These are phyloP conservation scores for Mythimna loreyi DNA, from an alignment of 2,888 invertebrate species.

Conservation along the genomic window DNA sequence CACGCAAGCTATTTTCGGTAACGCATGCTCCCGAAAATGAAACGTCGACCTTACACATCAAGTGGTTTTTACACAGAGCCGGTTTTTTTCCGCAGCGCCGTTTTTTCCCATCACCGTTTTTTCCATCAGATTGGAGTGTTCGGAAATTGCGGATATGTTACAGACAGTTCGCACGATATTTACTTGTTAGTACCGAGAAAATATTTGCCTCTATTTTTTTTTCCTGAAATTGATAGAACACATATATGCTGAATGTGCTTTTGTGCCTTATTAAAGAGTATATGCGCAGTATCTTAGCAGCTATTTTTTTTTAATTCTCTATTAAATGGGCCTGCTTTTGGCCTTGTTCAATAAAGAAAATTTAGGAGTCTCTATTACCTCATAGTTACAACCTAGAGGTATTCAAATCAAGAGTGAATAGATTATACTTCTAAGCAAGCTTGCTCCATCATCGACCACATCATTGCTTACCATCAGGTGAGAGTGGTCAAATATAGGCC, in stretches of 20 bases:
- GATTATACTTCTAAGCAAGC: not conserved
- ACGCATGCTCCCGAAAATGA: conserved; percentile 54
- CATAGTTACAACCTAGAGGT: no score
- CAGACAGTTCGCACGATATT: conserved; percentile 64
- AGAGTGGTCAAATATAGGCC: no score
- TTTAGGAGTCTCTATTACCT: no score
- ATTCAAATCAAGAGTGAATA: no score
- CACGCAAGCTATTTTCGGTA: conserved; percentile 44
- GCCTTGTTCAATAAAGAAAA: no score
- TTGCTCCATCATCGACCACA: not conserved
- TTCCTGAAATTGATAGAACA: conserved; percentile 41
- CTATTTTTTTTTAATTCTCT: not conserved
- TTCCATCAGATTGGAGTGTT: conserved; percentile 67
- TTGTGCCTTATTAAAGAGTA: conserved; percentile 26
- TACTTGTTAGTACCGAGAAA: conserved; percentile 59
- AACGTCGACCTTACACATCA: conserved; percentile 54
- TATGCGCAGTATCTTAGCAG: not conserved
- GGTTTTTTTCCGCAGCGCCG: conserved; percentile 63
- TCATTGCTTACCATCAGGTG: no score
- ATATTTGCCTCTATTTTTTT: conserved; percentile 65
- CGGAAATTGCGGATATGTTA: conserved; percentile 68
- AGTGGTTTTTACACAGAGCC: conserved; percentile 64
- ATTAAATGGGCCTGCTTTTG: not conserved
- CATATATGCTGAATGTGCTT: conserved; percentile 32
- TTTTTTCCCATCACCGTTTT: conserved; percentile 64